A percentile compares a stretch with the other conserved stretches of the same genome.
These are phyloP conservation scores for Promerops cafer DNA, from an alignment of 2,113 vertebrate species.

Conservation along the genomic window DNA sequence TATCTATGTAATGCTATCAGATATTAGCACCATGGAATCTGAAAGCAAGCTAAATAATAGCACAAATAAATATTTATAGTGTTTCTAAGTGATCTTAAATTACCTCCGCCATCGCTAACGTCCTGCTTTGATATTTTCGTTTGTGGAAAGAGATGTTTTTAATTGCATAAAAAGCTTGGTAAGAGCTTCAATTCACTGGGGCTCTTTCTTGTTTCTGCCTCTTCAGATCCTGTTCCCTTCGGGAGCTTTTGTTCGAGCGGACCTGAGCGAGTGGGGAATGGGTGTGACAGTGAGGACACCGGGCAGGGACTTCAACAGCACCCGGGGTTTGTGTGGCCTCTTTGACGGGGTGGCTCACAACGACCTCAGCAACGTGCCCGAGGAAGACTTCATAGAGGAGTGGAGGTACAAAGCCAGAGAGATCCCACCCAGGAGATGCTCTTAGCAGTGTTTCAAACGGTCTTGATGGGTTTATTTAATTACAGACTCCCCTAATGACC, in stretches of 20 bases:
- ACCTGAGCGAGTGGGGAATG: constrained; percentile 74
- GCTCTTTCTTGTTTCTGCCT: background rate
- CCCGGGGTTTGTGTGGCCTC: constrained; percentile 71
- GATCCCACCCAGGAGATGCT: background rate
- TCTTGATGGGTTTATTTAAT: background rate
- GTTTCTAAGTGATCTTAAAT: background rate
- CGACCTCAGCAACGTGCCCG: constrained; percentile 58
- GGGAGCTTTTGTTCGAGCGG: constrained; percentile 72
- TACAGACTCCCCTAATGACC: background rate
- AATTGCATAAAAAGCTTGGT: background rate
- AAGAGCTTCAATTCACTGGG: background rate
- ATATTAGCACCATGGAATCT: background rate
- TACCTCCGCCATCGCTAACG: fast-evolving
- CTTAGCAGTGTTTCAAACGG: background rate
- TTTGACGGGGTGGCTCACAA: constrained; percentile 74
- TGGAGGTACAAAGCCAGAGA: constrained; percentile 66
- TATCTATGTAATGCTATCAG: background rate
- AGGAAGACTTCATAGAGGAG: constrained; percentile 67
- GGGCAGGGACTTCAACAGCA: constrained; percentile 70
- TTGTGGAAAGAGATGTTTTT: background rate
- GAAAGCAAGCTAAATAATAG: background rate
- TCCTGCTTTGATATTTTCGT: background rate
- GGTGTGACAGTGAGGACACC: constrained; percentile 68
- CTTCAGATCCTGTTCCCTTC: constrained; percentile 77
- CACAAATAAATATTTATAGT: background rate